phyloP scores from a whole-genome alignment of 2,113 vertebrate genomes.

The Willisornis vidua region DNA sequence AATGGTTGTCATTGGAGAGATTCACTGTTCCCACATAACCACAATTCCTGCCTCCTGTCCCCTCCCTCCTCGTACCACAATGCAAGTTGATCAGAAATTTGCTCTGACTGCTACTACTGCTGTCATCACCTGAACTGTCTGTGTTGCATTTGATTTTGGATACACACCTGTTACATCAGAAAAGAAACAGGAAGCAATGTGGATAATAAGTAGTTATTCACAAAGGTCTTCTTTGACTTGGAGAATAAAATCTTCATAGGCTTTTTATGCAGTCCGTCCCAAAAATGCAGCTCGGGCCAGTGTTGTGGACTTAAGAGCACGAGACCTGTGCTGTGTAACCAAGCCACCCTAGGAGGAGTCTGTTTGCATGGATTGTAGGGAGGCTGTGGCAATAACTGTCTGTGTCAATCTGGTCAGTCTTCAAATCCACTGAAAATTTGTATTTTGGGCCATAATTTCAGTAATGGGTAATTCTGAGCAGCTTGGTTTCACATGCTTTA shows the following conservation, averaged over 20 bases:
- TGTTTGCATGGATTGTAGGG: background rate
- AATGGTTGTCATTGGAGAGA: background rate
- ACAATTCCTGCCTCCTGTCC: too few relatives aligned
- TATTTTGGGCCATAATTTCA: background rate
- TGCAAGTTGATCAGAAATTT: background rate
- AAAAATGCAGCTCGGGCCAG: fast-evolving
- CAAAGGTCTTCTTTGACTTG: background rate
- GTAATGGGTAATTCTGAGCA: background rate
- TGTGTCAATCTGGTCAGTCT: background rate
- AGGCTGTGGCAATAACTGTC: background rate
- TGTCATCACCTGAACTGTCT: background rate
- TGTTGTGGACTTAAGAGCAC: background rate
- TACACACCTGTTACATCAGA: fast-evolving
- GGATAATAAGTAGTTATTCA: background rate
- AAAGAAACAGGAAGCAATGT: fast-evolving
- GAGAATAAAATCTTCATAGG: background rate
- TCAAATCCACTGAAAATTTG: background rate
- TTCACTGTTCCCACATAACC: background rate
- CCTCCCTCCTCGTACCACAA: fast-evolving
- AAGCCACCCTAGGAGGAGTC: background rate
- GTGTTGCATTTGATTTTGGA: background rate
- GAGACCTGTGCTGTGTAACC: fast-evolving
- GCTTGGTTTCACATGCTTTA: background rate
- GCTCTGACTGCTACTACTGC: background rate
- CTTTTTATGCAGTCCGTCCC: background rate